Evolutionary conservation across 2,113 vertebrate genomes (phyloP).

Genomic region (Eublepharis macularius): DNA sequence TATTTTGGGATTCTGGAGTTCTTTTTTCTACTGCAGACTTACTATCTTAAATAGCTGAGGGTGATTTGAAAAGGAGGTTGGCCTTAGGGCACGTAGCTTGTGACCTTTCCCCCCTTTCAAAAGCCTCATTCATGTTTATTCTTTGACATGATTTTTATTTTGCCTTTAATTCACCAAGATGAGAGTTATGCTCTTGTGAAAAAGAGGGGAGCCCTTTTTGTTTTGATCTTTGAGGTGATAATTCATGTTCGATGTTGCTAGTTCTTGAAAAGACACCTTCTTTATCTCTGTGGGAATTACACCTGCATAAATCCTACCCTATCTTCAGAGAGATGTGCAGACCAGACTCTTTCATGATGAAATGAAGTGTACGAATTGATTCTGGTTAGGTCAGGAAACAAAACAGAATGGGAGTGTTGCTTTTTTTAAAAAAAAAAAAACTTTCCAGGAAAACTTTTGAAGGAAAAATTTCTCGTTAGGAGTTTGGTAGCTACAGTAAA

Average conservation of each 20-base stretch:
- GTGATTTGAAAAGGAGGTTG: background rate
- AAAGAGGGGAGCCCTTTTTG: conserved; percentile 42
- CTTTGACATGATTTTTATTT: rapidly evolving
- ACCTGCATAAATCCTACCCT: conserved; percentile 49
- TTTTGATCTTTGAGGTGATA: conserved; percentile 51
- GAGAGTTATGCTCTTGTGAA: conserved; percentile 31
- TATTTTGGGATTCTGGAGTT: background rate
- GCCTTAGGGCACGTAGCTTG: background rate
- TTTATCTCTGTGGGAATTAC: conserved; percentile 58
- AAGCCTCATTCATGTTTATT: rapidly evolving
- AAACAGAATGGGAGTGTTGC: no score
- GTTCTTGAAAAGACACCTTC: conserved; percentile 51
- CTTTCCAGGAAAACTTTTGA: no score
- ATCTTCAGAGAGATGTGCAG: rapidly evolving
- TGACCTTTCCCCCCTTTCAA: rapidly evolving
- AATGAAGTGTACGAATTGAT: background rate
- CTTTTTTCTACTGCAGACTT: background rate
- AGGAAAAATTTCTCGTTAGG: no score
- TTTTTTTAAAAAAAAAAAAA: no score
- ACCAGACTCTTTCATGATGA: background rate
- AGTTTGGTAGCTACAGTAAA: no score
- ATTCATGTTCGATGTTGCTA: background rate
- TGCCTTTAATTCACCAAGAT: background rate
- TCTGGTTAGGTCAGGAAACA: no score
- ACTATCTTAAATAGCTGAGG: background rate